Evolutionary conservation across 2,113 vertebrate genomes (phyloP), one percentile per base, ranked within the genome.

Genomic region (Centropus bengalensis): DNA sequence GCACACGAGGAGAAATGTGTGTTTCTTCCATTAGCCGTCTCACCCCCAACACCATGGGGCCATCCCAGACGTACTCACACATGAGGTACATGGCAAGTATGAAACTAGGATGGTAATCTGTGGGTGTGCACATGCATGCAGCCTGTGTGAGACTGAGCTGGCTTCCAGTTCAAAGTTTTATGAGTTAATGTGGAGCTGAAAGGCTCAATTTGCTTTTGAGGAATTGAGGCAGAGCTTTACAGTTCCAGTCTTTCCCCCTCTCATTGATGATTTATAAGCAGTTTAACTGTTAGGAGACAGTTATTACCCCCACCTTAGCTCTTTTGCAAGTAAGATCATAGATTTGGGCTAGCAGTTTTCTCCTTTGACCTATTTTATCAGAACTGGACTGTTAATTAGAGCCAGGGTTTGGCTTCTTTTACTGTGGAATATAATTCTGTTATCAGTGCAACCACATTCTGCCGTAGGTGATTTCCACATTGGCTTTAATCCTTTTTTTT

Each of bases 391-490:
- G 81, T 94, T 98, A 98, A 98, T 98, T 97, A 95, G 95, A 97
- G 92, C 32, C 82, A 95, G 56, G 33, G 71, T 91, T 95, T 97
- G 90, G 45, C n/a, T 98, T 36, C 56, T 86, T 97, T 97, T 96
- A 54, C 91, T 97, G 70, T 82, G 95, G 96, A 97, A 94, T 85
- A 93, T 91, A 98, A 97, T 97, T 98, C 96, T 94, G 94, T 98
- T 98, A 98, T 98, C 98, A 96, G 93, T 74, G 94, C 92, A 97
- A 90, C 88, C 97, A 98, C 94, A 98, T 97, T 97, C 96, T 96
- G 96, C 93, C 93, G 92, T 95, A 92, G 94, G 96, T 97, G 96
- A 96, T 97, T 98, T 97, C 86, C 94, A 87, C 92, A 97, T 91
- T 91, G 86, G 63, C 60, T 98, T 97, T 97, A 97, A 98, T 98